A percentile compares a stretch with the other conserved stretches of the same genome.
Evolutionary conservation across 2,888 invertebrate genomes (phyloP).

Genomic region (Agonopterix heracliana): DNA sequence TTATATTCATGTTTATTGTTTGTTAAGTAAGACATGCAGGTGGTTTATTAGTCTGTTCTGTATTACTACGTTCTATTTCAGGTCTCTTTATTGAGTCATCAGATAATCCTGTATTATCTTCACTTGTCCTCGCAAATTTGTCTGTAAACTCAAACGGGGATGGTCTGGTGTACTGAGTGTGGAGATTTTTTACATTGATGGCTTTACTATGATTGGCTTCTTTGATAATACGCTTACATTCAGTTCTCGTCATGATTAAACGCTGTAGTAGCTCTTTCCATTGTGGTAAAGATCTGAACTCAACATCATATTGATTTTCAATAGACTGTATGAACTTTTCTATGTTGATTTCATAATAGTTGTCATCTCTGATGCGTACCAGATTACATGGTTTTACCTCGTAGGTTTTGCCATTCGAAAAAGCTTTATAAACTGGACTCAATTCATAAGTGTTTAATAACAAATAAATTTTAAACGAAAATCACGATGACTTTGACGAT

Average conservation of each 20-base stretch:
- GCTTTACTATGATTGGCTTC: conserved; percentile 36
- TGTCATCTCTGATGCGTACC: conserved; percentile 39
- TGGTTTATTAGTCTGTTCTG: no score
- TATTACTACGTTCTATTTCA: no score
- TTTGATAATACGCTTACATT: conserved; percentile 39
- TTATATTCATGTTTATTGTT: no score
- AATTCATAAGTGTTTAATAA: no score
- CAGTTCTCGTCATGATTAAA: conserved; percentile 31
- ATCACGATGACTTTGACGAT: no score
- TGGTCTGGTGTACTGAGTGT: conserved; percentile 33
- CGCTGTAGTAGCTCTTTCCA: conserved; percentile 48
- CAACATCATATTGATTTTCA: conserved; percentile 40
- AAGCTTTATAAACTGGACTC: no score
- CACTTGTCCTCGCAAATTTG: conserved; percentile 39
- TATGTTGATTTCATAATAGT: conserved; percentile 32
- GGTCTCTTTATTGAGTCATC: no score
- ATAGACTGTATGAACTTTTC: conserved; percentile 40
- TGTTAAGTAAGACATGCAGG: no score
- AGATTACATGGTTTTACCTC: conserved; percentile 34
- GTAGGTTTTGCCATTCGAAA: background rate
- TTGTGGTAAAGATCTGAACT: conserved; percentile 43
- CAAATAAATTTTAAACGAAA: no score
- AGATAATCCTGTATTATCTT: conserved; percentile 1
- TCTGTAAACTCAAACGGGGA: conserved; percentile 54
- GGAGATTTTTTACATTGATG: conserved; percentile 48